Base-by-base conservation (phyloP, 2,113 vertebrate species). In the Tympanuchus pallidicinctus region DNA sequence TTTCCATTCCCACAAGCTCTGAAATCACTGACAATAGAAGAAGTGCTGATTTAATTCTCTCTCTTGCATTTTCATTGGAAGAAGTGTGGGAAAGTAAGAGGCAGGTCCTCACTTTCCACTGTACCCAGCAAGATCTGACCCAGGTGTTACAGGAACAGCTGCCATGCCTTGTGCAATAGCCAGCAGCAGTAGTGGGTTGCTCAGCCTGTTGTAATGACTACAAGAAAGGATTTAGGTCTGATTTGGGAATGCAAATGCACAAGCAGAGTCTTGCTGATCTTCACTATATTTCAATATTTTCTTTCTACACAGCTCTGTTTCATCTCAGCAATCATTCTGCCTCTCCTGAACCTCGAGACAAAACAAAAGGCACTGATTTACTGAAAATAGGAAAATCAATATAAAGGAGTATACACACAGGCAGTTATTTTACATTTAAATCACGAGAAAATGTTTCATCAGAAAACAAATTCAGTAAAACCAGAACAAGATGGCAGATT, bases 21-120 rank as follows among this genome's bases (percentile, higher is more conserved):
- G 36, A 66, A 81, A 79, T 42, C 61, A 84, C 56, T n/a, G 47
- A 38, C 43, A 86, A 79, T 19, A 12, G 28, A 43, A 81, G 91
- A 94, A 84, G 27, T 93, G 88, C 36, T 95, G 61, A 78, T 83
- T 92, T 78, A 36, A 88, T 88, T 77, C 6, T 66, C 20, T 42
- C 38, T 32, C 45, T 63, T 38, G 50, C 45, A 65, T 63, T 71
- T 88, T 92, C 40, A 67, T 74, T 80, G 63, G 56, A 50, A 86
- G 21, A 71, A n/a, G 56, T 3, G 71, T 38, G 25, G 5, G 69
- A 83, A 96, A 93, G 79, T 90, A 83, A 81, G 20, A 86, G 27
- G 22, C 32, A 78, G 61, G 11, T 27, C 82, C 87, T 91, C 93
- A 83, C 73, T 88, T 96, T 81, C 69, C 5, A 5, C 34, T 6